Base-by-base conservation (phyloP, 2,113 vertebrate genomes). In the Pseudois nayaur region DNA sequence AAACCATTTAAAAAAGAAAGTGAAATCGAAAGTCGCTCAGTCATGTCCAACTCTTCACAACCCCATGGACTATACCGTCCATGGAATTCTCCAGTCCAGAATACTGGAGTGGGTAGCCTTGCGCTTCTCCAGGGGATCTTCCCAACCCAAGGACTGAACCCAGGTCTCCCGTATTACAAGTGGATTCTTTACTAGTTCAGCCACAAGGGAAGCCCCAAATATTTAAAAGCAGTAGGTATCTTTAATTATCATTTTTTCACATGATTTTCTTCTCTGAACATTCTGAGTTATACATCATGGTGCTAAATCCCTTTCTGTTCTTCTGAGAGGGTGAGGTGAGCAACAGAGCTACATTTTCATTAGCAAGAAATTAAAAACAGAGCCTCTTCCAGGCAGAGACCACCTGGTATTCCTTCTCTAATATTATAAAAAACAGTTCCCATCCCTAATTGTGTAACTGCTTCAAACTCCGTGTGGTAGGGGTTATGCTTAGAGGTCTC, bases 291-390 rank as follows among this genome's bases (percentile, higher is more conserved):
- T 31, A 1, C 15, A n/a, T 43, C 43, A 55, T 21, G 9, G 33
- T 60, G 5, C n/a, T 54, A 36, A 81, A 88, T 52, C 40, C 7
- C 36, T 84, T 85, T 78, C n/a, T 89, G 57, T n/a, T 52, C 6
- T 94, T 67, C 54, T 85, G 43, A 85, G 31, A 36, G 54, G 25
- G 8, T 48, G 13, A 79, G 52, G 23, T 25, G 5, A 94, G 6
- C 16, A 91, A 5, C 6, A 15, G 67, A 62, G 19, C n/a, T 54
- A 62, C 54, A 62, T 95, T 67, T 31, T 83, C n/a, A 79, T 71
- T 48, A 50, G 31, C 45, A 55, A 55, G 33, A 43, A 93, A 40
- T 27, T 93, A 74, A 96, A 94, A 97, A 29, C 27, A 88, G 21
- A 86, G 36, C 15, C 54, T 90, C 33, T 60, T 11, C 8, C 59